Conservation (phyloP, 2,797 vertebrate genomes). For the Heliangelus exortis region DNA sequence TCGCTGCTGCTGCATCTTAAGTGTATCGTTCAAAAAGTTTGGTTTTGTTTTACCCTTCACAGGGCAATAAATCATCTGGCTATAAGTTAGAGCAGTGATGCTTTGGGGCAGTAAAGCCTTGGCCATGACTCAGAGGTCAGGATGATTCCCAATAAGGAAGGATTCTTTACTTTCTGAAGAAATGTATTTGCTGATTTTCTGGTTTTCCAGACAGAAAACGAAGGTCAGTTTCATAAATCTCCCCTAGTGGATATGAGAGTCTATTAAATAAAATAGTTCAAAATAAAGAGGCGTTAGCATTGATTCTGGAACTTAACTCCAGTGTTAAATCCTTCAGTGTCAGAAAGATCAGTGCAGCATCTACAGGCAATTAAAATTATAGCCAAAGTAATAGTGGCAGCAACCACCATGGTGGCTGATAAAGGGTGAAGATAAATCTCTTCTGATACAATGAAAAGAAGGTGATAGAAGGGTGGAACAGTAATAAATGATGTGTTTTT, state of each 20-base stretch:
- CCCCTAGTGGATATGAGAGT: not conserved
- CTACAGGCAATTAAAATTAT: slow-evolving; percentile 45
- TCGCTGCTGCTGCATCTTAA: not conserved
- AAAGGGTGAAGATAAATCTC: not conserved
- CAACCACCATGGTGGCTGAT: not conserved
- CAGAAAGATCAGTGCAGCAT: slow-evolving; percentile 5
- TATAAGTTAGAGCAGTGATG: not conserved
- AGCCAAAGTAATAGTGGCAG: not conserved
- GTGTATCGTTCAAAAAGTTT: not conserved
- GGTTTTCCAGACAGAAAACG: not conserved
- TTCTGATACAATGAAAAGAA: not conserved
- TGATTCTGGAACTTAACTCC: not conserved
- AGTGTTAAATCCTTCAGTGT: not conserved
- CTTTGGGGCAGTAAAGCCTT: not conserved
- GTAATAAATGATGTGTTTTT: not conserved
- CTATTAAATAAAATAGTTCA: slow-evolving; percentile 33
- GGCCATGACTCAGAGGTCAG: not conserved
- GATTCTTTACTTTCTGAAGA: not conserved
- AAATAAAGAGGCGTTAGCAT: slow-evolving; percentile 43
- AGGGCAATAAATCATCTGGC: not conserved
- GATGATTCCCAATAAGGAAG: not conserved
- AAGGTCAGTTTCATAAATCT: slow-evolving; percentile 23
- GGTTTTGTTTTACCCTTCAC: not conserved
- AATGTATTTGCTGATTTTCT: not conserved
- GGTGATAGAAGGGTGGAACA: not conserved